Evolutionary conservation across 2,797 vertebrate genomes (phyloP), one percentile per base, ranked within the genome.

Genomic region (Lindbergichthys nudifrons): DNA sequence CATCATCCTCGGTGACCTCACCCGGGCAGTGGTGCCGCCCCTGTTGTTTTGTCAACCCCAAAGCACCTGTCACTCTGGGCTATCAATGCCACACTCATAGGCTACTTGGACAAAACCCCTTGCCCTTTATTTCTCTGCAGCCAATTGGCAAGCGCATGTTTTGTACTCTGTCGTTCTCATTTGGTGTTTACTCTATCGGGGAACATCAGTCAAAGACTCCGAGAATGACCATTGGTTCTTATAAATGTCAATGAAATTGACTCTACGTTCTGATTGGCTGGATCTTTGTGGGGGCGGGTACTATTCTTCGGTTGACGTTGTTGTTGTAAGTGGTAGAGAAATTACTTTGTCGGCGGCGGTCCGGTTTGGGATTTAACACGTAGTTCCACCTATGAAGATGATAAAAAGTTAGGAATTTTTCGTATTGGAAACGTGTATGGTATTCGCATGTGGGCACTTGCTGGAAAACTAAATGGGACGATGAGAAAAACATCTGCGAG

Each of bases 321-420:
- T 95, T 95, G 94, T 95, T 95, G 91, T 92, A 93, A 93, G 92
- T 93, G 93, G 82, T 88, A 87, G 83, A 91, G 94, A 93, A 92
- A 92, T 93, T 93, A 95, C 92, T 95, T 95, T 93, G 91, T 92
- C 89, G 92, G 71, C 72, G 80, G 78, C 82, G 84, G 88, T 93
- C 88, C 87, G 73, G 85, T 80, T 82, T 79, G 70, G 84, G 75
- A 74, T 80, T 85, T 70, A 79, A 77, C 65, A 36, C 53, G 19
- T 21, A 65, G 36, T 79, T 80, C 59, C 56, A 58, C 68, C 63
- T 42, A 23, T 46, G 80, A 82, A 82, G 78, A 88, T 81, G 91
- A 36, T 61, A 75, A 77, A 90, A 91, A 89, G 87, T 87, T 91
- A 72, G 56, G 68, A 84, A n/a, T 56, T 43, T 46, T 41, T 47